Percentiles rank a stretch among this genome's conserved stretches.
Conservation (phyloP, 2,888 invertebrate genomes). For the Proisotoma minuta region DNA sequence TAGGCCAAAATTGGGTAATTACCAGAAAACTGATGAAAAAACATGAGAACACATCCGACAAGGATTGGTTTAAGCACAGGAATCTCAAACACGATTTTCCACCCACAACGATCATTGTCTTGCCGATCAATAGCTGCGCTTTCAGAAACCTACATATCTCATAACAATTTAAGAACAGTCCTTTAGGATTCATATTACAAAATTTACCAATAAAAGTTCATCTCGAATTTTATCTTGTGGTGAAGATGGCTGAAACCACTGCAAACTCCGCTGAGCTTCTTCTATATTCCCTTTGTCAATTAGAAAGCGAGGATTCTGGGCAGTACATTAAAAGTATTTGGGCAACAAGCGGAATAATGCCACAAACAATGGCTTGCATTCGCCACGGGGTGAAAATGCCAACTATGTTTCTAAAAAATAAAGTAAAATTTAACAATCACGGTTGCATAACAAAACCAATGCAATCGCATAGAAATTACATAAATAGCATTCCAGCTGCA, state of each 20-base stretch:
- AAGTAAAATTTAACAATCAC: neutral
- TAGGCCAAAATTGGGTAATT: neutral
- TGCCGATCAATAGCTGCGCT: neutral
- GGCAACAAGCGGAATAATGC: neutral
- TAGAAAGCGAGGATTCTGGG: neutral
- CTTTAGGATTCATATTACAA: no score
- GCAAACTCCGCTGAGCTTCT: neutral
- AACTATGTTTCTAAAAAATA: neutral
- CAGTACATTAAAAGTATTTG: neutral
- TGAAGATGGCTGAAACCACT: neutral
- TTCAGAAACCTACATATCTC: neutral
- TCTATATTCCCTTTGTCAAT: neutral
- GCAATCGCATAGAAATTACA: neutral
- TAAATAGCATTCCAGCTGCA: constrained; percentile 3
- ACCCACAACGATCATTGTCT: neutral
- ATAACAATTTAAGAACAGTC: neutral
- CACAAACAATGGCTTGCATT: neutral
- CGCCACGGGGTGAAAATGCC: neutral
- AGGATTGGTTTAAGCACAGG: neutral
- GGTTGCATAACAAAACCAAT: neutral
- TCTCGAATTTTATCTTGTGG: neutral
- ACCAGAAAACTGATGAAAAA: neutral
- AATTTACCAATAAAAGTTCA: neutral
- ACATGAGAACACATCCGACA: neutral
- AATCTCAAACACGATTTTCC: neutral